Conservation (phyloP, 2,797 vertebrate genomes). For the Microctenopoma lineatum region DNA sequence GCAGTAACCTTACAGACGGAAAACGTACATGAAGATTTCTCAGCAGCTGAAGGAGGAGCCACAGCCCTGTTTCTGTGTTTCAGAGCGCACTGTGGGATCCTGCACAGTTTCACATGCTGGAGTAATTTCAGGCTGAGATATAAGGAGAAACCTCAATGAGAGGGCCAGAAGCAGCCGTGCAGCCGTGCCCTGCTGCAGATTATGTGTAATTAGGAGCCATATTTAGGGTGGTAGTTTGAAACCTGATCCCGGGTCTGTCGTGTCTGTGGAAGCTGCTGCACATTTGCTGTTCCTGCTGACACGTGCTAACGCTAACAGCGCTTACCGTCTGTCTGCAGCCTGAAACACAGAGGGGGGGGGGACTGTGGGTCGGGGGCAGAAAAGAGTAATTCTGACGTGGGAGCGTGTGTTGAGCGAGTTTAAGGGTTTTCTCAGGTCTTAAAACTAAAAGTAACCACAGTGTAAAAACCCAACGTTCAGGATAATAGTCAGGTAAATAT, state of each 20-base stretch:
- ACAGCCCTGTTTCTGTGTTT: not conserved
- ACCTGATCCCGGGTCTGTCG: conserved; percentile 16
- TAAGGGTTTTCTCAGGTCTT: too few species aligned
- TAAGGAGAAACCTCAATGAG: conserved; percentile 71
- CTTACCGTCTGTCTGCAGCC: conserved; percentile 23
- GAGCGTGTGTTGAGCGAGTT: not conserved
- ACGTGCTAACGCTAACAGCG: conserved; percentile 12
- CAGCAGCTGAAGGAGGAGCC: not conserved
- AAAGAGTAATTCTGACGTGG: conserved; percentile 9
- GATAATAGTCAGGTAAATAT: too few species aligned
- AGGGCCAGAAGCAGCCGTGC: conserved; percentile 47
- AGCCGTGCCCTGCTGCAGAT: conserved; percentile 54
- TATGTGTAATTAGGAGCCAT: conserved; percentile 63
- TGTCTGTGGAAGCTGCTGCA: conserved; percentile 5
- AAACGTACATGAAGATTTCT: conserved; percentile 2
- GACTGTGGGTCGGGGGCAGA: conserved; percentile 29
- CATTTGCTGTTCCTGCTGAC: conserved; percentile 15
- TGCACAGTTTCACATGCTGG: conserved; percentile 37
- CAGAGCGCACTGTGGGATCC: conserved; percentile 12
- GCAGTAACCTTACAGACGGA: not conserved
- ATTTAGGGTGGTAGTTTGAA: conserved; percentile 63
- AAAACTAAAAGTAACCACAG: too few species aligned
- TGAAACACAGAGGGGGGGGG: conserved; percentile 16
- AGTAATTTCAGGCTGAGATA: conserved; percentile 66
- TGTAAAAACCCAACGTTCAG: too few species aligned